Evolutionary conservation across 1,140 invertebrate species (phyloP).

Genomic region (Nomia melanderi): DNA sequence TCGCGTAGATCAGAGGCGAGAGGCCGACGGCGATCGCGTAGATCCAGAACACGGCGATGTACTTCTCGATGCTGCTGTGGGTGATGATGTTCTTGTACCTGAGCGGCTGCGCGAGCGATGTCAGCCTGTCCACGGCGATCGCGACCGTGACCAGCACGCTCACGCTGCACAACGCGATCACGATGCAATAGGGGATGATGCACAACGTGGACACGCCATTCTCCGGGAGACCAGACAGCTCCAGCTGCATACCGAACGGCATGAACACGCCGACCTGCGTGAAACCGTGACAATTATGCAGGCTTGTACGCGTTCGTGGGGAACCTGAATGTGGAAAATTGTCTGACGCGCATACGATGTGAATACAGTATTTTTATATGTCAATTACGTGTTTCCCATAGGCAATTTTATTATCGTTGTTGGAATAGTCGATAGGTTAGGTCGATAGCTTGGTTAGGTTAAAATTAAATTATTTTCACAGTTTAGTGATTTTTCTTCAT

Average conservation of each 20-base stretch:
- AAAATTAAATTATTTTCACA: too few relatives aligned
- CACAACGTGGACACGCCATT: slow-evolving; percentile 79
- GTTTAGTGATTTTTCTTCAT: too few relatives aligned
- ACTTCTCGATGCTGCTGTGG: slow-evolving; percentile 82
- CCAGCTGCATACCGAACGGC: slow-evolving; percentile 85
- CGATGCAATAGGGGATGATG: slow-evolving; percentile 83
- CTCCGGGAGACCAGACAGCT: slow-evolving; percentile 79
- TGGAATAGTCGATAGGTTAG: too few relatives aligned
- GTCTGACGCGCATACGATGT: too few relatives aligned
- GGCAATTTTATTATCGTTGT: too few relatives aligned
- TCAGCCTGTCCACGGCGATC: slow-evolving; percentile 85
- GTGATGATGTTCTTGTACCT: slow-evolving; percentile 85
- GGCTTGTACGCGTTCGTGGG: too few relatives aligned
- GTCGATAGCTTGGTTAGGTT: too few relatives aligned
- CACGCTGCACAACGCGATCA: slow-evolving; percentile 84
- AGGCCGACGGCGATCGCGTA: slow-evolving; percentile 83
- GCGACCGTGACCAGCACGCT: slow-evolving; percentile 85
- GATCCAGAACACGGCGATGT: slow-evolving; percentile 84
- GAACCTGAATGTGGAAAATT: too few relatives aligned
- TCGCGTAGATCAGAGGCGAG: slow-evolving; percentile 81
- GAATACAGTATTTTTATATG: too few relatives aligned
- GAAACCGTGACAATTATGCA: slow-evolving; percentile 6
- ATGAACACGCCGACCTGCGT: slow-evolving; percentile 84
- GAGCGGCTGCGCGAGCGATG: slow-evolving; percentile 84
- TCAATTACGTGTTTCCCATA: too few relatives aligned